phyloP scores from a whole-genome alignment of 2,888 invertebrate genomes.

The Spilarctia lutea region DNA sequence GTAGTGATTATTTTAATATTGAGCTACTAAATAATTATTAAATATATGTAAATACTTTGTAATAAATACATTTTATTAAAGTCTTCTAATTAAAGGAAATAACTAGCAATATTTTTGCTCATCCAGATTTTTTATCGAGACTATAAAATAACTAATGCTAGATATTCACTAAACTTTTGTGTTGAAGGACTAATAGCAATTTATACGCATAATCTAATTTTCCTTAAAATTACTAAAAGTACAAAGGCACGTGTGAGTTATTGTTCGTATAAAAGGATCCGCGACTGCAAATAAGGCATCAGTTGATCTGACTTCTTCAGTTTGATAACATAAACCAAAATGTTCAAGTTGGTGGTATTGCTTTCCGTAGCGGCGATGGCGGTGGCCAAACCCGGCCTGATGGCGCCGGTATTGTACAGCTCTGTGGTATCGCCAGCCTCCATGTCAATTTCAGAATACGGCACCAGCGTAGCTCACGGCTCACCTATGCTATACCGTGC shows the following conservation, averaged over 20 bases:
- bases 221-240: not conserved
- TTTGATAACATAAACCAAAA: constrained; percentile 79
- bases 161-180: not conserved
- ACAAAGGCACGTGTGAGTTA: not conserved
- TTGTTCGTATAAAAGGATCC: constrained; percentile 73
- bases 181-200: not conserved
- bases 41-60: no score
- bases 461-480: not conserved
- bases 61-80: not conserved
- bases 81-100: not conserved
- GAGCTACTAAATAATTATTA: no score
- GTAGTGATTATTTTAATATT: no score
- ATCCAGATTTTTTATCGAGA: not conserved
- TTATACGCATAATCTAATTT: constrained; percentile 4
- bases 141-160: not conserved
- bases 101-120: not conserved
- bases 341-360: constrained; percentile 87
- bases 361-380: constrained; percentile 87
- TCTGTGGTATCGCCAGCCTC: constrained; percentile 27
- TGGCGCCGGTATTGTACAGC: constrained; percentile 61
- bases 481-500: not conserved
- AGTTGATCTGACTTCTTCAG: constrained; percentile 70
- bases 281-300: constrained; percentile 63
- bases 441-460: not conserved
- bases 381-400: constrained; percentile 80